Evolutionary conservation across 1,140 invertebrate genomes (phyloP).

Genomic region (Thalassaphorura encarpata): DNA sequence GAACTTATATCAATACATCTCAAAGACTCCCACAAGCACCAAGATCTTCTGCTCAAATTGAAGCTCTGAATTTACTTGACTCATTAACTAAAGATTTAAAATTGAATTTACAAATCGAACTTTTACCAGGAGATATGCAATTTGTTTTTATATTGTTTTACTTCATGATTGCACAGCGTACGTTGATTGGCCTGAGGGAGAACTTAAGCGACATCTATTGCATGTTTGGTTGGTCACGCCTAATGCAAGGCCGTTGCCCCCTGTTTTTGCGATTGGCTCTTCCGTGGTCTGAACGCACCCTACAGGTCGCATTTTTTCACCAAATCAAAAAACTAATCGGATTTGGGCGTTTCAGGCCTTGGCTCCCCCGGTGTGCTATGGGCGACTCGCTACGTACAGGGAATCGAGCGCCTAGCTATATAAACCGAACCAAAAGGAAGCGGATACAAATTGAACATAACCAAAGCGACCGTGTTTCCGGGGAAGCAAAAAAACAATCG

Average conservation of each 20-base stretch:
- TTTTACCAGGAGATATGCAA: conserved; percentile 49
- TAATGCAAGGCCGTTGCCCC: conserved; percentile 2
- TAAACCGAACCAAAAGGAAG: too few species aligned
- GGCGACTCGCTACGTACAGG: too few species aligned
- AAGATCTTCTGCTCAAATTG: neutral
- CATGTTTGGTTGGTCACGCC: neutral
- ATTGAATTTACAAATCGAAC: conserved; percentile 55
- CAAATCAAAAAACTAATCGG: too few species aligned
- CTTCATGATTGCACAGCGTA: conserved; percentile 6
- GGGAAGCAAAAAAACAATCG: too few species aligned
- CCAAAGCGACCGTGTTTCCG: too few species aligned
- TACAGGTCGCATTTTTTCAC: too few species aligned
- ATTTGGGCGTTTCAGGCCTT: too few species aligned
- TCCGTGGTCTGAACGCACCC: too few species aligned
- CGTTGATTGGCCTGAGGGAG: neutral
- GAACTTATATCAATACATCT: conserved; percentile 1
- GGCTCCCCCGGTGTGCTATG: too few species aligned
- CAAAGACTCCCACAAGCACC: conserved; percentile 2
- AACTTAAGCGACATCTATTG: neutral
- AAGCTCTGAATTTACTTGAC: conserved; percentile 2
- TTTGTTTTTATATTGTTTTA: neutral
- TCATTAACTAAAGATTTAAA: conserved; percentile 48
- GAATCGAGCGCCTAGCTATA: too few species aligned
- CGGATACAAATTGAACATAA: too few species aligned
- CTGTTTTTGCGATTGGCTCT: conserved; percentile 5